phyloP scores from a whole-genome alignment of 2,888 invertebrate species.

The Helobdella robusta region DNA sequence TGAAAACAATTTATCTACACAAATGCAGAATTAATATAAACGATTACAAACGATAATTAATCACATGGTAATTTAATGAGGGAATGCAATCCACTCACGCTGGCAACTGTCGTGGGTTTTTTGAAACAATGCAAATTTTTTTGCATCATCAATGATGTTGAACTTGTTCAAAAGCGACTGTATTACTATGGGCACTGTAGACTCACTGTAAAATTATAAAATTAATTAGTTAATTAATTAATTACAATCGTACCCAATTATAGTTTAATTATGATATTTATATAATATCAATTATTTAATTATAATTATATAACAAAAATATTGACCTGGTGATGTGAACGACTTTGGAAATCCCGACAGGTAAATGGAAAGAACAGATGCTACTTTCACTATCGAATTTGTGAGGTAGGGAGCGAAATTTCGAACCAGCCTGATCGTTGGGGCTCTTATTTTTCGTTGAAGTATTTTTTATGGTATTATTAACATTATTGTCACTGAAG shows the following conservation, averaged over 20 bases:
- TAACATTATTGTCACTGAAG: too few relatives aligned
- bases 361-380: too few relatives aligned
- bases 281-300: not conserved
- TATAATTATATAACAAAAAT: not conserved
- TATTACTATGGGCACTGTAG: slow-evolving; percentile 54
- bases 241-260: not conserved
- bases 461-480: too few relatives aligned
- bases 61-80: not conserved
- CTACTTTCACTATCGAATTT: too few relatives aligned
- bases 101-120: slow-evolving; percentile 42
- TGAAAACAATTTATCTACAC: not conserved
- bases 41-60: not conserved
- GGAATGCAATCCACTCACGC: not conserved
- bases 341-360: not conserved
- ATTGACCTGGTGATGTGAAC: slow-evolving; percentile 10
- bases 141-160: slow-evolving; percentile 55
- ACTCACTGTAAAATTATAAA: slow-evolving; percentile 47
- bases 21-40: too few relatives aligned
- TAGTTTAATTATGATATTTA: not conserved
- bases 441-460: too few relatives aligned
- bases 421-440: too few relatives aligned
- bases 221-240: slow-evolving; percentile 12
- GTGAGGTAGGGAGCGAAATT: too few relatives aligned
- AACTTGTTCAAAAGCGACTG: slow-evolving; percentile 54
- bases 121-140: slow-evolving; percentile 57